A percentile compares a stretch with the other conserved stretches of the same genome.
These are phyloP conservation scores for Sinonovacula constricta DNA, from an alignment of 1,140 invertebrate species.

Conservation along the genomic window DNA sequence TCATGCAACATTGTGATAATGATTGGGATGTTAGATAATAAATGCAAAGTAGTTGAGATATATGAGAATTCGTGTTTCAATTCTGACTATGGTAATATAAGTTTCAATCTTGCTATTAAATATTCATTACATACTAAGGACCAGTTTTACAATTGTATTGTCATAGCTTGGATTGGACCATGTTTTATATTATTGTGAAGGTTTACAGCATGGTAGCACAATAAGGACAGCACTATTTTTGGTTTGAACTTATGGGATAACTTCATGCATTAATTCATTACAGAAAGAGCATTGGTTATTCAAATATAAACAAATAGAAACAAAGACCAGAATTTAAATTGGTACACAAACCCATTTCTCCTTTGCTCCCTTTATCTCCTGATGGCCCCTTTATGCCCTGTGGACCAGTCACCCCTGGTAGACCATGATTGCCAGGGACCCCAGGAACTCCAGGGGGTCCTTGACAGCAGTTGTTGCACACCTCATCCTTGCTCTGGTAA, in stretches of 20 bases:
- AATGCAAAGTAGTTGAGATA: background rate
- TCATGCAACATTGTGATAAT: background rate
- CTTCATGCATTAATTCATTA: background rate
- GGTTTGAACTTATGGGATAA: background rate
- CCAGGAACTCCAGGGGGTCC: slow-evolving; percentile 33
- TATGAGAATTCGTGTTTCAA: background rate
- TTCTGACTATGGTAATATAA: background rate
- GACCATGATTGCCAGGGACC: slow-evolving; percentile 24
- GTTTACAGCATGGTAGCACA: background rate
- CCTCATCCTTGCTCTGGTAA: slow-evolving; percentile 24
- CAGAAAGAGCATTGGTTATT: background rate
- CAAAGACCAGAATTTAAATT: background rate
- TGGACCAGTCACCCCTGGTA: slow-evolving; percentile 27
- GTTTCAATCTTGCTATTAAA: background rate
- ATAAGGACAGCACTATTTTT: background rate
- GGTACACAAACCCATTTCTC: slow-evolving; percentile 55
- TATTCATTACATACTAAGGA: background rate
- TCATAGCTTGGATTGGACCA: background rate
- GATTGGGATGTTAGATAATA: background rate
- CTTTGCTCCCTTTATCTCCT: slow-evolving; percentile 57
- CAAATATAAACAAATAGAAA: background rate
- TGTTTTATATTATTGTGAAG: background rate
- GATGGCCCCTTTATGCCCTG: slow-evolving; percentile 27
- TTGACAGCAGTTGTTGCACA: slow-evolving; percentile 22
- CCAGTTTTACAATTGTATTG: background rate